Evolutionary conservation across 2,888 invertebrate species (phyloP).

Genomic region (Cephus nigrinus): DNA sequence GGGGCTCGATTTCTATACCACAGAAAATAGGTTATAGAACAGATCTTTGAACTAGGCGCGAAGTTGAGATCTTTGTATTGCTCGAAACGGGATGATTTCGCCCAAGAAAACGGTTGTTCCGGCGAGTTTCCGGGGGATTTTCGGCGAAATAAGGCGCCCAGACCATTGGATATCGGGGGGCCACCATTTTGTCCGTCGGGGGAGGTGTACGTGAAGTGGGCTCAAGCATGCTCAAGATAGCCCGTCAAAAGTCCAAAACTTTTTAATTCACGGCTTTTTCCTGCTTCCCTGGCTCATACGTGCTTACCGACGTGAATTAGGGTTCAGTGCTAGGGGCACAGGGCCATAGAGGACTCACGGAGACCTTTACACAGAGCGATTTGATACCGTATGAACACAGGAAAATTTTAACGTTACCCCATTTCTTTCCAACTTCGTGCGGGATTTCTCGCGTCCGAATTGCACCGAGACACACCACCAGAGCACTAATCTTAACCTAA

Average conservation of each 20-base stretch:
- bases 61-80: slow-evolving; percentile 15
- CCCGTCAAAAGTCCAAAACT: slow-evolving; percentile 53
- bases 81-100: slow-evolving; percentile 29
- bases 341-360: slow-evolving; percentile 25
- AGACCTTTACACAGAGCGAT: slow-evolving; percentile 43
- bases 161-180: slow-evolving; percentile 60
- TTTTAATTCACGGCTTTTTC: slow-evolving; percentile 22
- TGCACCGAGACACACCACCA: slow-evolving; percentile 52
- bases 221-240: slow-evolving; percentile 62
- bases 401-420: slow-evolving; percentile 64
- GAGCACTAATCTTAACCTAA: slow-evolving; percentile 51
- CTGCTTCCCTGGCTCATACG: slow-evolving; percentile 12
- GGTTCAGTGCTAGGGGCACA: slow-evolving; percentile 19
- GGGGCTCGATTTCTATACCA: slow-evolving; percentile 43
- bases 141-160: slow-evolving; percentile 52
- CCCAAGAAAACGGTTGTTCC: slow-evolving; percentile 22
- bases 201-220: slow-evolving; percentile 66
- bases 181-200: slow-evolving; percentile 68
- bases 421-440: slow-evolving; percentile 61
- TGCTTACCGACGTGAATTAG: slow-evolving; percentile 28
- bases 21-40: slow-evolving; percentile 57
- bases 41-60: slow-evolving; percentile 22
- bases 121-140: slow-evolving; percentile 39
- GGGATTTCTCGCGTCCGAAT: slow-evolving; percentile 55
- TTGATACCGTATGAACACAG: slow-evolving; percentile 58